Conservation (phyloP, 1,140 invertebrate genomes). For the Aleiodes sp. region DNA sequence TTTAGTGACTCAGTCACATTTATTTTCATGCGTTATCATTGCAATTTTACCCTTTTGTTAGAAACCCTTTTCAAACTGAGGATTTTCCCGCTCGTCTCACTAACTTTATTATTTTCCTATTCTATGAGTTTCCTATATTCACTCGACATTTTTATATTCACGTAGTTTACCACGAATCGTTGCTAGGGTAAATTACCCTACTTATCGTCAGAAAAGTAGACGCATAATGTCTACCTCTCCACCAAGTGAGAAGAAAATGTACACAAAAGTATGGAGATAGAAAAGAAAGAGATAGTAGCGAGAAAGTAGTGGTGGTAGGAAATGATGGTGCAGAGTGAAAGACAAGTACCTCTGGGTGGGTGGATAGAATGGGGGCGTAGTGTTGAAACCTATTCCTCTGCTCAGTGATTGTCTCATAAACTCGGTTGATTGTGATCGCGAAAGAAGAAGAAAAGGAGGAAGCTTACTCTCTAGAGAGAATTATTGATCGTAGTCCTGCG, state of each 20-base stretch:
- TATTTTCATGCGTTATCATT: neutral
- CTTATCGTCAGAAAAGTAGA: conserved; percentile 36
- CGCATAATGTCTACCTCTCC: conserved; percentile 35
- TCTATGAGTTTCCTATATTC: neutral
- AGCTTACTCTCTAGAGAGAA: conserved; percentile 27
- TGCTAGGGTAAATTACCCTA: conserved; percentile 38
- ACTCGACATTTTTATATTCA: conserved; percentile 11
- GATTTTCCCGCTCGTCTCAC: neutral
- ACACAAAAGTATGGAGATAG: too few relatives aligned
- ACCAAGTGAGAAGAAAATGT: conserved; percentile 11
- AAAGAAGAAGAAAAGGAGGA: too few relatives aligned
- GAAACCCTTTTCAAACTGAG: neutral
- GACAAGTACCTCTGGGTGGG: neutral
- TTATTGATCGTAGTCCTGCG: neutral
- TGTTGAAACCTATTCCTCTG: conserved; percentile 35
- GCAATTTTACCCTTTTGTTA: neutral
- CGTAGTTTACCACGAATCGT: conserved; percentile 32
- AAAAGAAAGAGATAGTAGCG: neutral
- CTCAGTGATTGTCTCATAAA: conserved; percentile 49
- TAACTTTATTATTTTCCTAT: conserved; percentile 21
- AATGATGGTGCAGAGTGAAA: neutral
- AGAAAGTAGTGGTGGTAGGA: conserved; percentile 4
- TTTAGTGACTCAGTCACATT: neutral
- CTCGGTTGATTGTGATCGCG: conserved; percentile 42
- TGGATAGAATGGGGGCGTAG: conserved; percentile 19